Evolutionary conservation across 2,797 vertebrate species (phyloP), one percentile per base, ranked within the genome.

Genomic region (Megaceryle alcyon): DNA sequence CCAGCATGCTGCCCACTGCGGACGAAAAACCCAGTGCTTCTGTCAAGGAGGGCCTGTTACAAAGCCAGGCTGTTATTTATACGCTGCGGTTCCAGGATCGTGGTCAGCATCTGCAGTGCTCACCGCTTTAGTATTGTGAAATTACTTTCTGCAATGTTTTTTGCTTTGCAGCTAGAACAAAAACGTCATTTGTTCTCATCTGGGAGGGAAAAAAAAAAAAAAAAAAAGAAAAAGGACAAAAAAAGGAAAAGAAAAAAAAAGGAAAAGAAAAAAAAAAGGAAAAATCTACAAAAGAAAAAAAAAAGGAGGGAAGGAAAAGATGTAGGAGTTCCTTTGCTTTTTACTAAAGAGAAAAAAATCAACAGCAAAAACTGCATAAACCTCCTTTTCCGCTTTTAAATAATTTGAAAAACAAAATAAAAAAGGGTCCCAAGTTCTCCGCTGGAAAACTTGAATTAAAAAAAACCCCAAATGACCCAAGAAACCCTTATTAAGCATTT

Each of bases 1-100:
- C 98, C 98, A 98, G 98, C 99, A 99, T 99, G 99, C 98, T 97
- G 98, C 97, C 98, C 97, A 94, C 97, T 94, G 97, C 94, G 88
- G 92, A 97, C 65, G 95, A 93, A 96, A 93, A 95, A 89, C 94
- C 98, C 96, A 96, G 96, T 86, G 97, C 94, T 94, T 91, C 97
- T 96, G 84, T 96, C 97, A 97, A 72, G 87, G 76, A 92, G 92
- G 92, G 82, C 92, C 96, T 96, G 82, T 70, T 91, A 95, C 95
- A 97, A 96, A 96, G 96, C 80, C 96, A 97, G 97, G 82, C 95
- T 95, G 79, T 94, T 96, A 97, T 92, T 88, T 81, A 92, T 84
- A 94, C 14, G 29, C 90, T 96, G 96, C 95, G 66, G 76, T 85
- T 96, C 89, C 80, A 93, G 86, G 88, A 92, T 71, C 73, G n/a